phyloP scores from a whole-genome alignment of 37 sponge, comb jelly and placozoan genomes.

The Chondrilla cf. caribensis region DNA sequence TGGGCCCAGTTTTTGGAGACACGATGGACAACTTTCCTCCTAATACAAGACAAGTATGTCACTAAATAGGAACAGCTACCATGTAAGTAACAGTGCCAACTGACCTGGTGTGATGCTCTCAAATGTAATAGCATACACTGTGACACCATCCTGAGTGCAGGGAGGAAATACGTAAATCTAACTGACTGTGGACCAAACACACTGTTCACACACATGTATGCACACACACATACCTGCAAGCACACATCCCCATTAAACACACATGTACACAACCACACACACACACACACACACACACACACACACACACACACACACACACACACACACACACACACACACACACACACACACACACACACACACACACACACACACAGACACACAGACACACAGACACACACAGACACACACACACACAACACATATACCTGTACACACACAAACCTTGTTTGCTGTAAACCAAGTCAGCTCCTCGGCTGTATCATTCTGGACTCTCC shows the following conservation, averaged over 20 bases:
- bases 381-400: not conserved
- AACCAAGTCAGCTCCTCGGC: conserved; percentile 50
- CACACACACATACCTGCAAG: no score
- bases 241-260: no score
- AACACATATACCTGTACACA: not conserved
- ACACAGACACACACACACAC: not conserved
- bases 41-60: not conserved
- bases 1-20: not conserved
- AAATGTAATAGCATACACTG: conserved; percentile 73
- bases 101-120: conserved; percentile 42
- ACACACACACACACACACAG: not conserved
- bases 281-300: no score
- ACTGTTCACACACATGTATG: no score
- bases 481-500: conserved; percentile 71
- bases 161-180: not conserved
- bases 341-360: no score
- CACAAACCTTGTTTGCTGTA: conserved; percentile 56
- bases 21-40: conserved; percentile 29
- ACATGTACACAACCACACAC: no score
- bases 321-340: no score
- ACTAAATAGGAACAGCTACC: not conserved
- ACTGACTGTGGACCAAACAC: no score
- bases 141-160: conserved; percentile 18
- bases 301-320: no score
- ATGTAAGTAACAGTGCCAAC: not conserved